A percentile compares a stretch with the other conserved stretches of the same genome.
phyloP scores from a whole-genome alignment of 2,113 vertebrate genomes.

The Xenopus laevis region DNA sequence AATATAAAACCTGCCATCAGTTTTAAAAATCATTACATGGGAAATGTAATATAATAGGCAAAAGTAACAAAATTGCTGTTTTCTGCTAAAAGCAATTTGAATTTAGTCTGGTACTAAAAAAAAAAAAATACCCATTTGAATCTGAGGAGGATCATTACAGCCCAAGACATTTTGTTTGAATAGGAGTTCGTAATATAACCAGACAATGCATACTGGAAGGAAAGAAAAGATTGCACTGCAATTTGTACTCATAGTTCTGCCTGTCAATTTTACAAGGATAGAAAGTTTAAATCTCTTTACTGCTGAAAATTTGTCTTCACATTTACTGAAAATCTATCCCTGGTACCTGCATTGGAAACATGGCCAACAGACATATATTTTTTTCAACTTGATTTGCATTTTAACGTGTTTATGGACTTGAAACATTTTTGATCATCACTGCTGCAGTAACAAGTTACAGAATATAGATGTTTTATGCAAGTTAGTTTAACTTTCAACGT shows the following conservation, averaged over 20 bases:
- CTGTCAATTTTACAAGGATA: conserved; percentile 68
- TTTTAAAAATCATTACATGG: conserved; percentile 71
- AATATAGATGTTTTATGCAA: too few relatives aligned
- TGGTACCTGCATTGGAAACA: conserved; percentile 1
- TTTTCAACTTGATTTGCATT: too few relatives aligned
- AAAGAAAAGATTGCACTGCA: conserved; percentile 70
- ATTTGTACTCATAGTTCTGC: conserved; percentile 72
- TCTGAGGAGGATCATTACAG: conserved; percentile 76
- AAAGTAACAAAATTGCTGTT: conserved; percentile 70
- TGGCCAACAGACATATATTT: background rate
- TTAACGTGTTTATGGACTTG: too few relatives aligned
- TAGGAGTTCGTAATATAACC: conserved; percentile 69
- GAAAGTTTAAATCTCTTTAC: conserved; percentile 56
- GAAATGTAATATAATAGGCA: conserved; percentile 66
- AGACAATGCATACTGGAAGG: conserved; percentile 59
- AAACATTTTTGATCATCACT: too few relatives aligned
- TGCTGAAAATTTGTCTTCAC: conserved; percentile 11
- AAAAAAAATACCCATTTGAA: conserved; percentile 71
- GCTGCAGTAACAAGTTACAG: too few relatives aligned
- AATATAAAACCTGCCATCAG: conserved; percentile 61
- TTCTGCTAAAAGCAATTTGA: conserved; percentile 71
- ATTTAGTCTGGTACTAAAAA: conserved; percentile 66
- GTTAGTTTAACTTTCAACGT: too few relatives aligned
- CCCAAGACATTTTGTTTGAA: conserved; percentile 73
- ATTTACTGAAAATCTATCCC: background rate